phyloP scores from a whole-genome alignment of 1,140 invertebrate species.

The Tetragonula clypearis region DNA sequence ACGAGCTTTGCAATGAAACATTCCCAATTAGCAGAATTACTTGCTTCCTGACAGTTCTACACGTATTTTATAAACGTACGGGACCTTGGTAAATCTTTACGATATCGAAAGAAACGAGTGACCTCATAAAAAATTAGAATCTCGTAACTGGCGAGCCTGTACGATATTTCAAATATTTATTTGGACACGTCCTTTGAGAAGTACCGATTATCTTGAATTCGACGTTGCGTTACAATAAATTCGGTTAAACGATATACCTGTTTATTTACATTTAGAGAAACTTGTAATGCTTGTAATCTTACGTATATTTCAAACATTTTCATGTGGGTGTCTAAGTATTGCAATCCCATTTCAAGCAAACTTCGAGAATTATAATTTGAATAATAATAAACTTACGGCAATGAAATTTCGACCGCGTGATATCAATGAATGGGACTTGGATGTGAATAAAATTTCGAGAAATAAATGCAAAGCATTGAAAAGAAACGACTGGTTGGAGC shows the following conservation, averaged over 20 bases:
- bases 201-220: not conserved
- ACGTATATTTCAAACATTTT: slow-evolving; percentile 51
- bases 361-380: slow-evolving; percentile 33
- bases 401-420: not conserved
- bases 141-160: slow-evolving; percentile 54
- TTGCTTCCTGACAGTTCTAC: slow-evolving; percentile 16
- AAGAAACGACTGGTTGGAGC: slow-evolving; percentile 20
- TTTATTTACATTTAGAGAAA: slow-evolving; percentile 13
- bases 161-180: slow-evolving; percentile 46
- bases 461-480: slow-evolving; percentile 37
- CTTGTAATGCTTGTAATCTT: slow-evolving; percentile 3
- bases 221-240: not conserved
- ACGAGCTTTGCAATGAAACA: slow-evolving; percentile 51
- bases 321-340: slow-evolving; percentile 45
- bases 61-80: not conserved
- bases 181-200: not conserved
- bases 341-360: slow-evolving; percentile 23
- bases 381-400: slow-evolving; percentile 2
- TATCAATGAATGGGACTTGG: not conserved
- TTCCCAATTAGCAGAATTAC: not conserved
- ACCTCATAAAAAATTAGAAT: slow-evolving; percentile 71
- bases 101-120: slow-evolving; percentile 41
- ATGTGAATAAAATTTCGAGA: not conserved
- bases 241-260: not conserved
- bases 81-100: not conserved